Percentiles rank a stretch among this genome's conserved stretches.
Conservation (phyloP, 2,888 invertebrate genomes). For the Leucania comma region DNA sequence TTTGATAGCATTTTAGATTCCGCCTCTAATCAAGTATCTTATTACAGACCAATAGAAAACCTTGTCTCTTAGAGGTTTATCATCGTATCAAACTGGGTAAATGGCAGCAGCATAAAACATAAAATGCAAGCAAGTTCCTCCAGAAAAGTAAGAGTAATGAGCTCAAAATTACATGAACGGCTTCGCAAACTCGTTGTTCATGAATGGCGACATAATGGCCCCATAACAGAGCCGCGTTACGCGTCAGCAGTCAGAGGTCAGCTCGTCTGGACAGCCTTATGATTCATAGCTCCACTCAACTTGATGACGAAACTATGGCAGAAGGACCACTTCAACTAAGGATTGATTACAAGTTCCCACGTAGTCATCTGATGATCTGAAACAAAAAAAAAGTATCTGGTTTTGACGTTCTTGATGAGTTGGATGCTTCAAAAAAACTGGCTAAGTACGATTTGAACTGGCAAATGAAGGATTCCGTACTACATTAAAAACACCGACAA, state of each 20-base stretch:
- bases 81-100: not conserved
- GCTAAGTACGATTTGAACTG: too few species aligned
- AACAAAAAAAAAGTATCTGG: not conserved
- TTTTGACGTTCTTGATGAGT: too few species aligned
- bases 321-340: conserved; percentile 26
- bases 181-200: conserved; percentile 15
- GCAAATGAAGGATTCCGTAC: too few species aligned
- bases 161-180: conserved; percentile 14
- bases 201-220: conserved; percentile 34
- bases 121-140: conserved; percentile 11
- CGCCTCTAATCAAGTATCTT: not conserved
- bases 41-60: not conserved
- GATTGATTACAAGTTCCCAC: not conserved
- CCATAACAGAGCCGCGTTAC: conserved; percentile 22
- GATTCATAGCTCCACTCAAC: conserved; percentile 30
- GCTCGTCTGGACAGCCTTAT: conserved; percentile 37
- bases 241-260: conserved; percentile 45
- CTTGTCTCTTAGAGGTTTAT: too few species aligned
- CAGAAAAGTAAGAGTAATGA: conserved; percentile 45
- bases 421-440: too few species aligned
- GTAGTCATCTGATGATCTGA: not conserved
- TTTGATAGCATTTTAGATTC: not conserved
- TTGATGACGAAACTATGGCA: not conserved
- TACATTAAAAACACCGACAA: too few species aligned
- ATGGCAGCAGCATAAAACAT: not conserved